Conservation (phyloP, 1,140 invertebrate genomes). For the Zaprionus davidi region DNA sequence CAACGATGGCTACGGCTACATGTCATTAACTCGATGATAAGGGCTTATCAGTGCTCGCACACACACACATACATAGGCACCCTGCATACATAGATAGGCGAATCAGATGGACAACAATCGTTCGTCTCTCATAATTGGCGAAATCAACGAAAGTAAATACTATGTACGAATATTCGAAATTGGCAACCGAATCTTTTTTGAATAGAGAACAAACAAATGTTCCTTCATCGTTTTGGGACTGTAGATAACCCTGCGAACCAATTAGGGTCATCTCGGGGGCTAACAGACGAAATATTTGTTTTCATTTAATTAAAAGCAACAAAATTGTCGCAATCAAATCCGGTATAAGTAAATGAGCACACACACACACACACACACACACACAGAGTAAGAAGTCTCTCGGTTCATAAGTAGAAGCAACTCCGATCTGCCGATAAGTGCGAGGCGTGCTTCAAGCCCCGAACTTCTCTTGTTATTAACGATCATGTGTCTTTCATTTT, state of each 20-base stretch:
- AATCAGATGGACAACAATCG: conserved; percentile 54
- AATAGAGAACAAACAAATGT: background rate
- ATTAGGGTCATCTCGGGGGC: conserved; percentile 1
- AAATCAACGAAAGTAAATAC: conserved; percentile 34
- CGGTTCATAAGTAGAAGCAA: conserved; percentile 14
- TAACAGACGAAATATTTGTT: conserved; percentile 45
- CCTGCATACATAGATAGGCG: conserved; percentile 35
- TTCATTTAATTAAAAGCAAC: conserved; percentile 32
- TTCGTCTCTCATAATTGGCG: conserved; percentile 59
- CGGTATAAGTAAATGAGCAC: conserved; percentile 26
- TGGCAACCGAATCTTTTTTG: conserved; percentile 18
- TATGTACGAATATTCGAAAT: conserved; percentile 20
- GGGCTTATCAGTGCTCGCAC: conserved; percentile 44
- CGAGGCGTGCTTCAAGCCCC: conserved; percentile 14
- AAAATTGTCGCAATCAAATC: conserved; percentile 41
- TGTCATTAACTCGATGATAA: conserved; percentile 79
- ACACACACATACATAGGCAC: conserved; percentile 9
- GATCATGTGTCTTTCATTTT: conserved; percentile 25
- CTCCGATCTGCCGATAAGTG: conserved; percentile 14
- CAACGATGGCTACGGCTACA: conserved; percentile 56
- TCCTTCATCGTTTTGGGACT: background rate
- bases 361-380: conserved; percentile 3
- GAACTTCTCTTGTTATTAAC: conserved; percentile 22
- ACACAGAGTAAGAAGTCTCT: background rate
- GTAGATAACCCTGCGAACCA: conserved; percentile 40